Evolutionary conservation across 2,888 invertebrate genomes (phyloP), one percentile per base, ranked within the genome.

Genomic region (Palloptera scutellata): DNA sequence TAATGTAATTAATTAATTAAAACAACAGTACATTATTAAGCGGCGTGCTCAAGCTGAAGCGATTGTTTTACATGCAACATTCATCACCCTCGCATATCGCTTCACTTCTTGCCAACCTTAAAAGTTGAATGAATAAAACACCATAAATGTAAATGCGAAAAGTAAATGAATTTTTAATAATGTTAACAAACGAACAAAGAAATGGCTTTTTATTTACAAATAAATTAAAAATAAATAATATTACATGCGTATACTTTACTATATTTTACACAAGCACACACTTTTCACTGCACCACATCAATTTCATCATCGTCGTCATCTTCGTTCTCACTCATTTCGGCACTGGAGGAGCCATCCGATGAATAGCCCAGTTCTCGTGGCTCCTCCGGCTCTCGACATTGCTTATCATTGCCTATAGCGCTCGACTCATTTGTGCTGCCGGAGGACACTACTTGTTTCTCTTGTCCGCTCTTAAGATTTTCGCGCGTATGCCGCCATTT

Each of bases 401-500:
- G 66, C 19, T 61, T 43, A 40, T 63, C 52, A n/a, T n/a, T n/a
- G n/a, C 57, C 30, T 12, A 66, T 72, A 6, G 19, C 19, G 40
- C 63, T 69, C 17, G 54, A 15, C n/a, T 5, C 51, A 30, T 30
- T 30, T 6, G 30, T 6, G 55, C 64, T 43, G 55, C 64, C 41
- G 48, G 15, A 30, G 30, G 10, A 51, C 60, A 6, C 15, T 0
- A 79, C 76, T 43, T 82, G 78, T 65, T 84, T 84, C 59, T 84
- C 84, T 41, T 84, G 84, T 0, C 83, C 83, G 61, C 81, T 82
- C 65, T 84, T 84, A 0, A 84, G 76, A 70, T 88, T 88, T 76
- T 92, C 91, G 74, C 91, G 90, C 42, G 91, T 91, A 78, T 94
- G 94, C 0, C 94, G 88, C 94, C 94, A 94, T 83, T 94, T 94